Evolutionary conservation across 2,797 vertebrate genomes (phyloP), one percentile per base, ranked within the genome.

Genomic region (Mormyrus proboscirostris): DNA sequence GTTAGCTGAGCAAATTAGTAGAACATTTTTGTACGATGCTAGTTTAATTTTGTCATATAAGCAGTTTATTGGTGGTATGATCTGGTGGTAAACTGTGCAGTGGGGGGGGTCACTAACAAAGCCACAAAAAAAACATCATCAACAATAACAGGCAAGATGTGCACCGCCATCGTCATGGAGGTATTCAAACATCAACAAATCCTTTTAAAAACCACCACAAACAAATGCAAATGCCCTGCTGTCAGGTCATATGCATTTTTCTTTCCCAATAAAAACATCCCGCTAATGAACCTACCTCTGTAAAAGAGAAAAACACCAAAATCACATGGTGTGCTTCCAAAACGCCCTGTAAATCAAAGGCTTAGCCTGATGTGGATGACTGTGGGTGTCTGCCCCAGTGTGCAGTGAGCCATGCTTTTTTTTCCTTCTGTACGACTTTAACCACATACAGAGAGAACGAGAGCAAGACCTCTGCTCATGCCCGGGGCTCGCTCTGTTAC

Each of bases 311-410:
- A 41, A 86, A 38, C n/a, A 22, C 49, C 2, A 83, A 44, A 38
- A 87, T 62, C 25, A 9, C 19, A n/a, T 6, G 29, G 3, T 88
- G 29, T 41, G 0, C 22, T 65, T 88, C 57, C 57, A 44, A 62
- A 88, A 55, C 29, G 55, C 38, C 38, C 57, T 3, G 7, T 65
- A 65, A 59, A 87, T 87, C 86, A 87, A 88, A 65, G 86, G 55
- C 16, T 25, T 38, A 59, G 53, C 29, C 14, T 44, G 16, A 10
- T 16, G 41, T 4, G 57, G 86, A 22, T 51, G 16, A 29, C 16
- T 57, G 51, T 57, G 85, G 83, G 51, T 57, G 51, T 38, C 38
- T 9, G 51, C 7, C 51, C 33, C 57, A 65, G 57, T 10, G 25
- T 5, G 19, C 53, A 86, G 83, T 19, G 25, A 87, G 16, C 33